Evolutionary conservation across 2,113 vertebrate species (phyloP), one percentile per base, ranked within the genome.

Genomic region (Tenrec ecaudatus): DNA sequence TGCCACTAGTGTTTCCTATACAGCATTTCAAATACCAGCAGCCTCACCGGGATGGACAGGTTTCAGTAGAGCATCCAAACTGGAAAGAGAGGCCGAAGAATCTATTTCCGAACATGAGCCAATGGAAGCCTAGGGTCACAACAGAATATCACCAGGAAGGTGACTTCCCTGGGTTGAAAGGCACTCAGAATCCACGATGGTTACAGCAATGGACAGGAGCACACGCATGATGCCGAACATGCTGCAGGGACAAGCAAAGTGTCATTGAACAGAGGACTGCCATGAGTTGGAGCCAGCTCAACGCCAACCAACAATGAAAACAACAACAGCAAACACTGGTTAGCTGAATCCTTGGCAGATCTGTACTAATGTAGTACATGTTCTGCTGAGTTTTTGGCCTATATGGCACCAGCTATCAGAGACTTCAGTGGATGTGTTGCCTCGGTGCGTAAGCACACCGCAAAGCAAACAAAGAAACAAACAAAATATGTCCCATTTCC

Each of bases 361-460:
- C 20, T 4, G 4, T 20, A 25, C 6, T 9, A 17, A 15, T 3
- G 8, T 27, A 36, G 81, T 11, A 25, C 43, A 43, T 0, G 0
- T 0, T 17, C 15, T 4, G 20, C 68, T 57, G 64, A 40, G 29
- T 19, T 81, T 33, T 3, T 6, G 33, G 29, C 31, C n/a, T 38
- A 14, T 2, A 15, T 25, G 2, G 7, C 60, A 40, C 53, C 9
- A 33, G 16, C 53, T 19, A 17, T n/a, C 73, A 36, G 19, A 38
- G 60, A 14, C 1, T 15, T 27, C 29, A 4, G 16, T 2, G 25
- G 25, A 31, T 4, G 0, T 25, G 1, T 33, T 19, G 68, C 71
- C 47, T 53, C 10, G 40, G 43, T 53, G 64, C 1, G 0, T 1
- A 25, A 12, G 31, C 2, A 2, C 2, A 1, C 36, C 15, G 3